Evolutionary conservation across 2,888 invertebrate genomes (phyloP).

Genomic region (Desoria tigrina): DNA sequence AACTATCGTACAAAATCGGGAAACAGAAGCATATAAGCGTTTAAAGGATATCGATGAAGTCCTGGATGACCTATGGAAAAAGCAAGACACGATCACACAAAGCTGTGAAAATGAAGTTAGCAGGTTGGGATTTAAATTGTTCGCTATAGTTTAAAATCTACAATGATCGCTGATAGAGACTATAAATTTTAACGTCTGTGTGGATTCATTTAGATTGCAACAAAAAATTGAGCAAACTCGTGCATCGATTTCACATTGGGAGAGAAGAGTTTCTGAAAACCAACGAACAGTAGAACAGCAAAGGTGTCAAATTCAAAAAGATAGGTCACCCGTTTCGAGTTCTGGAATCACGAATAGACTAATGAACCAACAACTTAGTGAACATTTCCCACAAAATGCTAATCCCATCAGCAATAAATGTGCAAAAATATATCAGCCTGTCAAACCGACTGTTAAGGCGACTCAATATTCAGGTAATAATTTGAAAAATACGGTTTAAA

Average conservation of each 20-base stretch:
- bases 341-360: too few species aligned
- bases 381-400: too few species aligned
- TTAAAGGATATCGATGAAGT: neutral
- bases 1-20: neutral
- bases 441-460: too few species aligned
- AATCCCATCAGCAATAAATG: too few species aligned
- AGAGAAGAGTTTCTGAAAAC: conserved; percentile 14
- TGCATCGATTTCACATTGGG: conserved; percentile 16
- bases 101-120: neutral
- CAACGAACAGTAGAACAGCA: conserved; percentile 4
- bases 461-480: too few species aligned
- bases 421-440: too few species aligned
- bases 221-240: neutral
- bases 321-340: too few species aligned
- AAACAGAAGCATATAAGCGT: conserved; percentile 12
- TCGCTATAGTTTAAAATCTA: too few species aligned
- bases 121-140: neutral
- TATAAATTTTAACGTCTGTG: neutral
- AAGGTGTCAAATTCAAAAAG: neutral
- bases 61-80: neutral
- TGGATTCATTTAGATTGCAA: conserved; percentile 11
- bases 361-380: too few species aligned
- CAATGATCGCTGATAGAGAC: too few species aligned
- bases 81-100: neutral
- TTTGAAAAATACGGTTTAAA: too few species aligned